Base-by-base conservation (phyloP, 1,140 invertebrate genomes). In the Listronotus bonariensis region DNA sequence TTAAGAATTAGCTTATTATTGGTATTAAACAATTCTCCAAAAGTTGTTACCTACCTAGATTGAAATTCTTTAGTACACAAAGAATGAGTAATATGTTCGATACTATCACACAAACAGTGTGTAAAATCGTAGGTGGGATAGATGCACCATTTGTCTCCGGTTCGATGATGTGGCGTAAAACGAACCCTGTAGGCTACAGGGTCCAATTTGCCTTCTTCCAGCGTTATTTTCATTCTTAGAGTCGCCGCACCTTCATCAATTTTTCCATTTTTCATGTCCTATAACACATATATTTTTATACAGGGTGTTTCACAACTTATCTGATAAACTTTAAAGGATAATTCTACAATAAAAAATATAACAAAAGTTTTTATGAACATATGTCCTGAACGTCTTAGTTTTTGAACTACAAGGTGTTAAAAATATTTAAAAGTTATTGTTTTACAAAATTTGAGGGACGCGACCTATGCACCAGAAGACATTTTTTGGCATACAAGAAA, bases 51-150 rank as follows among this genome's bases (percentile, higher is more conserved):
- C 65, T 81, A 87, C 78, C 93, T 86, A 0, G 92, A 92, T 74
- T 99, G 96, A 79, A 99, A 99, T 81, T 99, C 97, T 82, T 99
- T 99, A 0, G 98, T 99, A 76, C 98, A 99, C 9, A 99, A 82
- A 11, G 97, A 99, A 82, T 99, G 98, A 7, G 96, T 97, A 65
- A 99, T 99, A 76, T 99, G 87, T 81, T 99, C 98, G 61, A 99
- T 90, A 56, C 96, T 99, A 78, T 99, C 98, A 82, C 97, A 99
- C 0, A 99, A 83, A 75, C 98, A 99, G 77, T 99, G 98, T 6
- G 97, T 99, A 74, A 95, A 99, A 80, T 99, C 98, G 75, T 99
- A 99, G 0, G 98, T 99, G 3, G 98, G 98, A 82, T 99, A 99
- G 74, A 99, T 97, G 76, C 98, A 99, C 97, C 98, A 99, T 75